A percentile compares a stretch with the other conserved stretches of the same genome.
phyloP scores from a whole-genome alignment of 2,888 invertebrate genomes.

The Hoplodrina ambigua region DNA sequence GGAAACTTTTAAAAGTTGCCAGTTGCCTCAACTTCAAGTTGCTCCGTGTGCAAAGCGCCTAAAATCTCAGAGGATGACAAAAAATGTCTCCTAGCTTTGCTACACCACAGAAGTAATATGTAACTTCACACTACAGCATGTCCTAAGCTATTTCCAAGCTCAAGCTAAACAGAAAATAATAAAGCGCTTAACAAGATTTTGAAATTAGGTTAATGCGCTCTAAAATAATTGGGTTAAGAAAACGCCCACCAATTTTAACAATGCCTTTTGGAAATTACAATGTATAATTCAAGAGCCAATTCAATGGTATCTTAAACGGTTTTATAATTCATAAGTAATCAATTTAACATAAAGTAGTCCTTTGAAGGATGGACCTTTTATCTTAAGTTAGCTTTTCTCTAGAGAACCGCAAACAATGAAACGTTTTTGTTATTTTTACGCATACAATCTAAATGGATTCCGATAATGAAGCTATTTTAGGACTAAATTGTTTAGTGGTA shows the following conservation, averaged over 20 bases:
- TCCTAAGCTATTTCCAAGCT: no score
- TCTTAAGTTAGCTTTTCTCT: constrained; percentile 8
- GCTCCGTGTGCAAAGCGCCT: no score
- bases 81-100: no score
- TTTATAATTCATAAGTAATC: constrained; percentile 41
- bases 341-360: constrained; percentile 16
- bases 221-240: constrained; percentile 18
- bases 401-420: background rate
- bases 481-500: background rate
- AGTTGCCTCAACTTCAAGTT: no score
- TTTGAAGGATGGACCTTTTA: constrained; percentile 23
- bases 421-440: constrained; percentile 25
- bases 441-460: constrained; percentile 14
- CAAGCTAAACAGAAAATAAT: background rate
- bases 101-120: no score
- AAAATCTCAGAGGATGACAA: no score
- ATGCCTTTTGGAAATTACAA: background rate
- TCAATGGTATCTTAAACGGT: constrained; percentile 22
- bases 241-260: constrained; percentile 16
- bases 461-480: background rate
- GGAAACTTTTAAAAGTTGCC: no score
- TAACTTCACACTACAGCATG: no score
- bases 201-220: constrained; percentile 2
- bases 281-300: constrained; percentile 23
- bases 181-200: background rate